Evolutionary conservation across 1,140 invertebrate genomes (phyloP).

Genomic region (Pemphigus obesinymphae): DNA sequence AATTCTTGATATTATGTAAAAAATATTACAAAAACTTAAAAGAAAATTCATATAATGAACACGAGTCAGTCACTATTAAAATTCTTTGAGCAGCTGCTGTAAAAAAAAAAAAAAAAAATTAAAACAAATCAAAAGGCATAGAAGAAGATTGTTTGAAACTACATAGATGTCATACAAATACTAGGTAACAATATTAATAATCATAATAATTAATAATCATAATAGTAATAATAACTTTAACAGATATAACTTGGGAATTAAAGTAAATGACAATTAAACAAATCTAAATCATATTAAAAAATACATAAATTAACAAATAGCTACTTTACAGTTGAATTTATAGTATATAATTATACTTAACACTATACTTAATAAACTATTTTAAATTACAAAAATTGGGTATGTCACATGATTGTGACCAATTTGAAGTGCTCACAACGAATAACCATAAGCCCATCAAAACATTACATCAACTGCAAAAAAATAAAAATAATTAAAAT

Average conservation of each 20-base stretch:
- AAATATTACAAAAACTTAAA: conserved; percentile 4
- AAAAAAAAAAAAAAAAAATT: background rate
- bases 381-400: background rate
- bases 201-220: conserved; percentile 11
- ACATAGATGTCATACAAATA: conserved; percentile 13
- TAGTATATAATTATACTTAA: background rate
- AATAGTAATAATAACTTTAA: conserved; percentile 18
- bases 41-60: background rate
- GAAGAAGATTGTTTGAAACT: conserved; percentile 6
- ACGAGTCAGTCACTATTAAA: conserved; percentile 38
- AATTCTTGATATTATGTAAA: background rate
- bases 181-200: conserved; percentile 27
- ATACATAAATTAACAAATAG: conserved; percentile 30
- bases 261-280: background rate
- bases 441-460: background rate
- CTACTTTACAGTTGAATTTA: conserved; percentile 8
- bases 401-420: background rate
- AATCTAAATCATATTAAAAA: conserved; percentile 1
- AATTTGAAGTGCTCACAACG: background rate
- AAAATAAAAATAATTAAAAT: too few relatives aligned
- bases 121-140: conserved; percentile 11
- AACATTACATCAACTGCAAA: background rate
- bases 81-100: conserved; percentile 32
- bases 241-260: conserved; percentile 8
- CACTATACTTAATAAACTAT: background rate